A percentile compares a stretch with the other conserved stretches of the same genome.
These are phyloP conservation scores for Rhagophthalmus giganteus DNA, from an alignment of 2,888 invertebrate species.

Conservation along the genomic window DNA sequence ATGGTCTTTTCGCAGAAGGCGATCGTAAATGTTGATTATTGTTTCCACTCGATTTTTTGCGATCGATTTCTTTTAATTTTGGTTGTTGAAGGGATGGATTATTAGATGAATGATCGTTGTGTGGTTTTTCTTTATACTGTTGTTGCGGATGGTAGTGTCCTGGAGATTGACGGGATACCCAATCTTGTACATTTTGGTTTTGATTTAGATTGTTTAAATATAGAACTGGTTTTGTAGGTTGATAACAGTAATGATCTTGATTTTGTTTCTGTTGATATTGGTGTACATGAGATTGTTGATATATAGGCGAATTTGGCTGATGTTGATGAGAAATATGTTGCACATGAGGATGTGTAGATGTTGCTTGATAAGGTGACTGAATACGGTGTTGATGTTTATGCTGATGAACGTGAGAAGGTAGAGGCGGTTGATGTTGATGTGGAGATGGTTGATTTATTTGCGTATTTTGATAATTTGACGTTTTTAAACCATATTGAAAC, in stretches of 20 bases:
- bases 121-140: slow-evolving; percentile 28
- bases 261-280: slow-evolving; percentile 39
- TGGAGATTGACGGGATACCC: slow-evolving; percentile 46
- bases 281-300: slow-evolving; percentile 32
- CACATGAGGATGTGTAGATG: slow-evolving; percentile 55
- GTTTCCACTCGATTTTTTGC: slow-evolving; percentile 47
- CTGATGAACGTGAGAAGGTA: slow-evolving; percentile 47
- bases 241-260: slow-evolving; percentile 41
- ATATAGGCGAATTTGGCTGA: slow-evolving; percentile 35
- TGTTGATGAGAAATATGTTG: slow-evolving; percentile 45
- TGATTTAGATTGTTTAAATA: slow-evolving; percentile 40
- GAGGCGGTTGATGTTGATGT: slow-evolving; percentile 58
- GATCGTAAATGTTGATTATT: slow-evolving; percentile 71
- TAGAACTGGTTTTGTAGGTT: slow-evolving; percentile 36
- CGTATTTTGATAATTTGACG: slow-evolving; percentile 58
- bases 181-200: slow-evolving; percentile 47
- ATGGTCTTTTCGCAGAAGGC: slow-evolving; percentile 80
- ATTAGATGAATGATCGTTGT: slow-evolving; percentile 34
- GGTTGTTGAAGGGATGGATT: slow-evolving; percentile 3
- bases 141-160: slow-evolving; percentile 43
- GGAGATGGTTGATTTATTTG: slow-evolving; percentile 42
- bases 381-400: slow-evolving; percentile 43
- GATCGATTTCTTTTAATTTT: slow-evolving; percentile 22
- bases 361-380: slow-evolving; percentile 49
- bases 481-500: slow-evolving; percentile 61